Base-by-base conservation (phyloP, 2,797 vertebrate genomes). In the Miichthys miiuy region DNA sequence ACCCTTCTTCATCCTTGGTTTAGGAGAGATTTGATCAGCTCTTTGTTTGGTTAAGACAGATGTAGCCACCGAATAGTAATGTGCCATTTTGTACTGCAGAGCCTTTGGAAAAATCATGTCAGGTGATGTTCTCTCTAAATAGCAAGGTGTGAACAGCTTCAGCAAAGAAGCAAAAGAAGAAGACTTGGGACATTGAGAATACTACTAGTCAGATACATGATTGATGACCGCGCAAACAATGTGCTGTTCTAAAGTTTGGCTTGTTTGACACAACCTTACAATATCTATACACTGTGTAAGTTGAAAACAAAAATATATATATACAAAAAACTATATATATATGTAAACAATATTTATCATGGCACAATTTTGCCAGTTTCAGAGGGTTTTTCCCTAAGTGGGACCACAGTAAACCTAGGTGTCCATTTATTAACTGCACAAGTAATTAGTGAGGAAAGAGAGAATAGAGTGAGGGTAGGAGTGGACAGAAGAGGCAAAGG, bases 1-100 rank as follows among this genome's bases (percentile, higher is more conserved):
- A 87, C 63, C 64, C 84, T 86, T 90, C 72, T 74, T 67, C 83
- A 38, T 80, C 73, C 79, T 88, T 42, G 48, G 62, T 87, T 90
- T 86, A 70, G 77, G 51, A 74, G 63, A 68, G 72, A 86, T 84
- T 80, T 84, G 80, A 90, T 88, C 75, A 79, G 42, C 66, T 61
- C 48, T 67, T 73, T 73, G 74, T 79, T 66, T 71, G 62, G 68
- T 54, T 77, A 25, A 70, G 61, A 72, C 56, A 38, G 48, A 68
- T 7, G 30, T 58, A 48, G 81, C 50, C 47, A 48, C 20, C 30
- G 71, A 82, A 86, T 83, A 71, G 58, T 63, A 83, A 80, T 82
- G 63, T 64, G 34, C 25, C 25, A 10, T 42, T 34, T 38, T 75
- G 70, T n/a, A 47, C 61, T 51, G 20, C n/a, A 21, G 13, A 44